phyloP scores from a whole-genome alignment of 2,888 invertebrate genomes.

The Scaptodrosophila latifasciaeformis region DNA sequence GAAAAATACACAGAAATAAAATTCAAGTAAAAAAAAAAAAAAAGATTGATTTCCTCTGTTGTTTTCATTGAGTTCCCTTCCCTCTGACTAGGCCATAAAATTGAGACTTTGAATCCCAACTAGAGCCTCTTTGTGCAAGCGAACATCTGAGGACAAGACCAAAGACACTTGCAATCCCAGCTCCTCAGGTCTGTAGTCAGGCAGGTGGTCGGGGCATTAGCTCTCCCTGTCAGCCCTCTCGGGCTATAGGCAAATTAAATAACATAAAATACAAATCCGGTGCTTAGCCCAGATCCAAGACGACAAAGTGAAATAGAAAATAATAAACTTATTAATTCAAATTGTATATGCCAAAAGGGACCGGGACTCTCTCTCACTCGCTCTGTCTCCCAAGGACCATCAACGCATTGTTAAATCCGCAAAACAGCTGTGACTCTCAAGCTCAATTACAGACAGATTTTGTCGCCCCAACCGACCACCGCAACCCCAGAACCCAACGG shows the following conservation, averaged over 20 bases:
- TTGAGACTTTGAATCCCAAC: constrained; percentile 45
- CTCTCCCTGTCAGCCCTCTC: neutral
- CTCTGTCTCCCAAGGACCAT: constrained; percentile 23
- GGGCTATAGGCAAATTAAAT: constrained; percentile 44
- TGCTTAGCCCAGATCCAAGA: constrained; percentile 13
- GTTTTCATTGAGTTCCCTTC: neutral
- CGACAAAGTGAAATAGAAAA: constrained; percentile 41
- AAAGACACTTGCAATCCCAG: constrained; percentile 9
- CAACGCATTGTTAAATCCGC: constrained; percentile 52
- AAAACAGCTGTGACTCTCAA: constrained; percentile 45
- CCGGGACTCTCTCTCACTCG: constrained; percentile 21
- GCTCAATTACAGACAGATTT: constrained; percentile 47
- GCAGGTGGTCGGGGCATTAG: no score
- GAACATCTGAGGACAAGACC: constrained; percentile 40
- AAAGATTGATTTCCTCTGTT: no score
- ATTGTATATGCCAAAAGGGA: constrained; percentile 38
- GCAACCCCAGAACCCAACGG: neutral
- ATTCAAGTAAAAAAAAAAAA: constrained; percentile 20
- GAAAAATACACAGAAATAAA: constrained; percentile 32
- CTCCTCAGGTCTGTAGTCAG: no score
- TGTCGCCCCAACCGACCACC: constrained; percentile 2
- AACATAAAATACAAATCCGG: constrained; percentile 59
- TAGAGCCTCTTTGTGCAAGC: constrained; percentile 32
- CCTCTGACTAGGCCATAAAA: constrained; percentile 22
- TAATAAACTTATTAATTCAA: constrained; percentile 62